phyloP scores from a whole-genome alignment of 1,140 invertebrate genomes.

The Apis mellifera region DNA sequence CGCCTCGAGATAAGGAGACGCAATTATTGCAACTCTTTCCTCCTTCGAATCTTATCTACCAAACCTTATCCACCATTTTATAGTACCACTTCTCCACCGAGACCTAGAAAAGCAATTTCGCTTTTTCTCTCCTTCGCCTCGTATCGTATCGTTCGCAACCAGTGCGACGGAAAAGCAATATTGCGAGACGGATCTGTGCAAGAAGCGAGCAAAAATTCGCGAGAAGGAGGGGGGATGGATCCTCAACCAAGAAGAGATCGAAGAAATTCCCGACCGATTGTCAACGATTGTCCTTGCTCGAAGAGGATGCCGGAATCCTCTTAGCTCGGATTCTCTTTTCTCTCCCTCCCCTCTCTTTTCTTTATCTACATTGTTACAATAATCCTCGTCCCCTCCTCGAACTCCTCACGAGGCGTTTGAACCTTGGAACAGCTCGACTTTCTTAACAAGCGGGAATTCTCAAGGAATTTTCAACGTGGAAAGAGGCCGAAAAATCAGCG shows the following conservation, averaged over 20 bases:
- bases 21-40: background rate
- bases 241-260: background rate
- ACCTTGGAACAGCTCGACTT: background rate
- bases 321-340: conserved; percentile 29
- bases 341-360: background rate
- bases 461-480: background rate
- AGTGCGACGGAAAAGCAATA: background rate
- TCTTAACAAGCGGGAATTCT: conserved; percentile 8
- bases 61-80: background rate
- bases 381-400: conserved; percentile 19
- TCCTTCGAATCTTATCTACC: background rate
- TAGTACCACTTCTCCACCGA: background rate
- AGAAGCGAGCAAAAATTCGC: background rate
- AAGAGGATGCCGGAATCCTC: conserved; percentile 32
- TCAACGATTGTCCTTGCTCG: conserved; percentile 25
- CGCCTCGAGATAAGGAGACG: background rate
- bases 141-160: too few species aligned
- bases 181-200: background rate
- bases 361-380: conserved; percentile 42
- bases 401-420: conserved; percentile 10
- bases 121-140: background rate
- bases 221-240: background rate
- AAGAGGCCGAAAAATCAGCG: background rate
- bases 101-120: background rate
- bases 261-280: conserved; percentile 23